Evolutionary conservation across 2,888 invertebrate genomes (phyloP).

Genomic region (Sthenelais limicola): DNA sequence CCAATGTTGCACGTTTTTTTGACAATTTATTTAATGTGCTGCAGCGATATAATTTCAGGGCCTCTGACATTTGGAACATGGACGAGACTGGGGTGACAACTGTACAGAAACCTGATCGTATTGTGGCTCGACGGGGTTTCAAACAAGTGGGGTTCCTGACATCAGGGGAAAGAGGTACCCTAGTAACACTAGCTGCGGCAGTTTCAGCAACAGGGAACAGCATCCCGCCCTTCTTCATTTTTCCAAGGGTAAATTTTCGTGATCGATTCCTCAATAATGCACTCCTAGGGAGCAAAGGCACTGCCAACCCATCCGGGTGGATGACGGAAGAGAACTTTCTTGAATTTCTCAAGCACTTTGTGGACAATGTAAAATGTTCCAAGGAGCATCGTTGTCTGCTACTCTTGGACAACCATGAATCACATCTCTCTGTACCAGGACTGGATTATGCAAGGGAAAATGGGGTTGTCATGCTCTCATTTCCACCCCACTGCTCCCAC

Average conservation of each 20-base stretch:
- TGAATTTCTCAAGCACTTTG: slow-evolving; percentile 38
- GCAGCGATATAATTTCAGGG: slow-evolving; percentile 52
- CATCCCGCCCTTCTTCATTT: slow-evolving; percentile 40
- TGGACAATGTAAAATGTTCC: slow-evolving; percentile 31
- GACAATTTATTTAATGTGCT: slow-evolving; percentile 42
- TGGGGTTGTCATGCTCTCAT: slow-evolving; percentile 25
- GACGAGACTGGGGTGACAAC: slow-evolving; percentile 43
- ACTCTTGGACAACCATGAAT: slow-evolving; percentile 43
- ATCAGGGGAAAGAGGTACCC: slow-evolving; percentile 39
- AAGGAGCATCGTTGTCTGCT: slow-evolving; percentile 32
- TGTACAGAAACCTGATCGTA: slow-evolving; percentile 42
- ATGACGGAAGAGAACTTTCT: slow-evolving; percentile 41
- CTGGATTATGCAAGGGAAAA: slow-evolving; percentile 38
- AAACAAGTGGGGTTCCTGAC: slow-evolving; percentile 35
- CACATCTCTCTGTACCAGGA: slow-evolving; percentile 38
- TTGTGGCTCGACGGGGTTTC: slow-evolving; percentile 20
- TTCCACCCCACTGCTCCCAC: too few relatives aligned
- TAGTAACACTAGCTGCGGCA: slow-evolving; percentile 30
- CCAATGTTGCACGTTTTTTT: slow-evolving; percentile 46
- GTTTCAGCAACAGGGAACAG: slow-evolving; percentile 33
- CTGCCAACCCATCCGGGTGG: slow-evolving; percentile 33
- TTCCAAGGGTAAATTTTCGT: slow-evolving; percentile 17
- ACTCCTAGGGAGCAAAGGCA: not conserved
- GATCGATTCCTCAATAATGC: slow-evolving; percentile 4
- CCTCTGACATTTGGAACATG: slow-evolving; percentile 15